phyloP scores from a whole-genome alignment of 2,797 vertebrate genomes.

The Buphagus erythrorhynchus region DNA sequence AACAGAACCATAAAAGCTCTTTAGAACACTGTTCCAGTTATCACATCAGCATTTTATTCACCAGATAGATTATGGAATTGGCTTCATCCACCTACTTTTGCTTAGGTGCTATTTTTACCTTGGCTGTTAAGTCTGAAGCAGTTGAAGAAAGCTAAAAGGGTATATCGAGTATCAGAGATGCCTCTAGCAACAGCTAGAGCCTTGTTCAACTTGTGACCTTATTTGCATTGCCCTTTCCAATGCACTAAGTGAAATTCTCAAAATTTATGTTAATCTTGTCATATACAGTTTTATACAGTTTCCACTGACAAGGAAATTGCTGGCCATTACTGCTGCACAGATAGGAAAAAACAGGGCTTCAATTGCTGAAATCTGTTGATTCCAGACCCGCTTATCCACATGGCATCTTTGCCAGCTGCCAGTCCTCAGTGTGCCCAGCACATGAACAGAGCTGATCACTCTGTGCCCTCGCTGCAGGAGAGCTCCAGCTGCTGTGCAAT shows the following conservation, averaged over 20 bases:
- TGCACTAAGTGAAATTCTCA: constrained; percentile 61
- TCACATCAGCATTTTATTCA: neutral
- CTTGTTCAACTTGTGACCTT: constrained; percentile 76
- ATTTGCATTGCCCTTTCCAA: constrained; percentile 75
- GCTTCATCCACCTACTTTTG: neutral
- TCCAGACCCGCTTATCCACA: neutral
- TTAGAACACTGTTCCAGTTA: neutral
- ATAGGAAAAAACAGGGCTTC: neutral
- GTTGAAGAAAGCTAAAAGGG: constrained; percentile 71
- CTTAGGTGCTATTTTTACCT: neutral
- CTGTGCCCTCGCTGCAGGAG: neutral
- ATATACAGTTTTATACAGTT: constrained; percentile 57
- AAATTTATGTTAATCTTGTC: constrained; percentile 66
- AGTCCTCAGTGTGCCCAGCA: neutral
- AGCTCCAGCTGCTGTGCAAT: neutral
- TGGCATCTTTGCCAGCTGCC: neutral
- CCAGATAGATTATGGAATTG: neutral
- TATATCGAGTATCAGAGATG: constrained; percentile 68
- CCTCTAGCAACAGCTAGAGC: constrained; percentile 73
- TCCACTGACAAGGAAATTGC: neutral
- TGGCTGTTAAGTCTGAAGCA: constrained; percentile 69
- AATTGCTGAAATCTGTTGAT: neutral
- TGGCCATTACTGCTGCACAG: neutral
- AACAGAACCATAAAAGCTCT: neutral
- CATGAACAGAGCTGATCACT: neutral